These are phyloP conservation scores for Dendrolimus pini DNA, from an alignment of 2,888 invertebrate species.

Conservation along the genomic window DNA sequence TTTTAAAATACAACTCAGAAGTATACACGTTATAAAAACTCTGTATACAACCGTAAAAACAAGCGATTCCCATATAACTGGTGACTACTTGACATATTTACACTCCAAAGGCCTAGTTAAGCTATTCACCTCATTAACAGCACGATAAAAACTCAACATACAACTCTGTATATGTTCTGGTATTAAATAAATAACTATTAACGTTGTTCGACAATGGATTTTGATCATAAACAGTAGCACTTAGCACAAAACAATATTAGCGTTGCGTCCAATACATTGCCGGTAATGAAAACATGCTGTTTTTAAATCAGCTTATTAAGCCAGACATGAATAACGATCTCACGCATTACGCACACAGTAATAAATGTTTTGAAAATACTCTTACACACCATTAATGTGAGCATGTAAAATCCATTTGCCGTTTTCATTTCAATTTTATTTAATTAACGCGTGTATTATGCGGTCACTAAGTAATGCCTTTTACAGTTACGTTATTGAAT, in stretches of 20 bases:
- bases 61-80: no score
- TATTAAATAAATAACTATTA: not conserved
- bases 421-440: constrained; percentile 75
- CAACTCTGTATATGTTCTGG: not conserved
- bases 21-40: no score
- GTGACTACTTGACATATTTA: not conserved
- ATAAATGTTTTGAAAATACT: constrained; percentile 56
- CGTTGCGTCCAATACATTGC: constrained; percentile 18
- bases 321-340: constrained; percentile 63
- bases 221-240: constrained; percentile 36
- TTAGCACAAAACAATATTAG: constrained; percentile 46
- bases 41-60: no score
- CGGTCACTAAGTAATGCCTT: constrained; percentile 30
- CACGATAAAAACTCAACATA: not conserved
- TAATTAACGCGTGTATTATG: constrained; percentile 68
- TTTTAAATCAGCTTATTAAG: constrained; percentile 72
- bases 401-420: constrained; percentile 75
- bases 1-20: no score
- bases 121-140: not conserved
- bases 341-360: constrained; percentile 61
- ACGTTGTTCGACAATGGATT: constrained; percentile 21
- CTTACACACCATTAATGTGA: constrained; percentile 66
- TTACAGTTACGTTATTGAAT: constrained; percentile 18
- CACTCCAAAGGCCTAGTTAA: not conserved
- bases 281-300: constrained; percentile 70